Evolutionary conservation across 2,113 vertebrate genomes (phyloP), one percentile per base, ranked within the genome.

Genomic region (Rhipidura dahli): DNA sequence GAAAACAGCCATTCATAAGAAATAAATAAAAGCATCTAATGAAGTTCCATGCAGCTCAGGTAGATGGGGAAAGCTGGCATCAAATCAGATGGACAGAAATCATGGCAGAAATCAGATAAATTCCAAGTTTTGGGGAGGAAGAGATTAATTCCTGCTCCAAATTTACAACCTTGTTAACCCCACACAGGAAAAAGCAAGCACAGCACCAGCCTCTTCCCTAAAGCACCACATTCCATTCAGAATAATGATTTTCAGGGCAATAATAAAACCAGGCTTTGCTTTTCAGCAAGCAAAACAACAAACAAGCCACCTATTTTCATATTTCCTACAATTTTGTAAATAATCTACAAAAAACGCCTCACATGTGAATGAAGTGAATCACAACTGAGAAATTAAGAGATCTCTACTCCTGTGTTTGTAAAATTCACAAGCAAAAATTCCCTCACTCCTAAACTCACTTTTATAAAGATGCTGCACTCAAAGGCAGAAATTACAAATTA

Each of bases 161-260:
- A 19, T 37, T 59, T 14, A 21, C 81, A 40, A 20, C n/a, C 37
- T 57, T 57, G 50, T 21, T 18, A 71, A 60, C 2, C 39, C 6
- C 54, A 28, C 1, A 0, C 26, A 60, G 26, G 15, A 17, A 45
- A 44, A 53, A n/a, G 10, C 26, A 27, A 79, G 45, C 51, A 26
- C 30, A 61, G 16, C 51, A 21, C 10, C 39, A 37, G 13, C 20
- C 18, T 61, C 23, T 60, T 44, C 33, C 35, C n/a, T 27, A 4
- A 22, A 50, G 9, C 4, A 10, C 18, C 24, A 23, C 0, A 0
- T 72, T 57, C 35, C 33, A 12, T 6, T 35, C 57, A 30, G 5
- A 71, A 57, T 11, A 24, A 11, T 9, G 2, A 64, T 42, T 79
- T 51, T 31, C 28, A 37, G 22, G 37, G 40, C 49, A 68, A 33